Base-by-base conservation (phyloP, 2,113 vertebrate species). In the Plestiodon gilberti region DNA sequence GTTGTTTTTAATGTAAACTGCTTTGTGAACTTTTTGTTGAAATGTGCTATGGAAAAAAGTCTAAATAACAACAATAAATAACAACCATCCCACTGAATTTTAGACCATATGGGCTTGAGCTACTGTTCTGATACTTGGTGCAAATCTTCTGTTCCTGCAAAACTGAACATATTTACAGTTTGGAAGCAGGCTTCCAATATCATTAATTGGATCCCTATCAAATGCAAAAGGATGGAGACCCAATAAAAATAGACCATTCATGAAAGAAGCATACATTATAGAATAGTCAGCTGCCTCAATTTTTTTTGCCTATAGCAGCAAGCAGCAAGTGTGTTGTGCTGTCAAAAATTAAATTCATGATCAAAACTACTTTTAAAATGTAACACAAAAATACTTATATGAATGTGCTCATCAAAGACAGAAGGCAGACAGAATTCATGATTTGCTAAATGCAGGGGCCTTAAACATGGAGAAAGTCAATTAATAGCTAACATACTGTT, bases 401-500 rank as follows among this genome's bases (percentile, higher is more conserved):
- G 83, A 77, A 87, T 18, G 38, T 17, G 1, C 33, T 91, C 35
- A 85, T 89, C 78, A 81, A 90, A 91, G 78, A 11, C 25, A 17
- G 59, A 92, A 78, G 35, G 55, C 74, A 23, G 67, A 13, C 30
- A 35, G 7, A 18, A 48, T 13, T 67, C 30, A 70, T 52, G 78
- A 40, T 55, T 48, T 85, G 62, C 35, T 75, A 84, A 79, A 88
- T 28, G 0, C 6, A 64, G 90, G 90, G 38, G 28, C 64, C 87
- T 80, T 59, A 43, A 78, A 71, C 2, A 3, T 35, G 14, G 9
- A 91, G 17, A 65, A 11, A 65, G 57, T 81, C 89, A 65, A 83
- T 89, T 89, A 88, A 85, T 38, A 92, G 88, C 67, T 77, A 74
- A 90, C 35, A 40, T 88, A 83, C 65, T 71, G 9, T 55, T 73